These are phyloP conservation scores for Oceanodroma leucorhoa DNA, from an alignment of 2,797 vertebrate species.

Conservation along the genomic window DNA sequence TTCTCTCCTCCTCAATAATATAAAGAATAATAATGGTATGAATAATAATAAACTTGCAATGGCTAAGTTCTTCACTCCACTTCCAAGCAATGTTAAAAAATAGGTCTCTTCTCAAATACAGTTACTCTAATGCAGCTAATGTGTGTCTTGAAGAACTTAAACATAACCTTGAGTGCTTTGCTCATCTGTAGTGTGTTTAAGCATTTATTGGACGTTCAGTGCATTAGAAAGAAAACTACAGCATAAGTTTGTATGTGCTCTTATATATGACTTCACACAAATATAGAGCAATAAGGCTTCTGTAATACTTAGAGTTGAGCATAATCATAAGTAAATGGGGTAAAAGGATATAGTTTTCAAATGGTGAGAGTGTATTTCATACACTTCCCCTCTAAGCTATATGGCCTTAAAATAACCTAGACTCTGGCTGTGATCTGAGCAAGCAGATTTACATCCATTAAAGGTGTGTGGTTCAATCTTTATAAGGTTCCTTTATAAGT, in stretches of 20 bases:
- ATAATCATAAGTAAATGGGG: neutral
- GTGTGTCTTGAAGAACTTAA: neutral
- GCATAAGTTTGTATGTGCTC: neutral
- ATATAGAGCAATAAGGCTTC: neutral
- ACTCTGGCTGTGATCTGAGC: neutral
- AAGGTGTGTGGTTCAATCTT: neutral
- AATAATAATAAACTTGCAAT: neutral
- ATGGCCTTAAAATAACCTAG: neutral
- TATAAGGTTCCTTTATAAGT: neutral
- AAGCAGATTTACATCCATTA: neutral
- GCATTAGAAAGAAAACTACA: neutral
- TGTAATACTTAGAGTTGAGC: neutral
- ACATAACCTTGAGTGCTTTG: neutral
- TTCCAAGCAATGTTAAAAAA: neutral
- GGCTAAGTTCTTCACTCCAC: neutral
- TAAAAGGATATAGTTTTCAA: neutral
- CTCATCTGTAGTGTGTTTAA: neutral
- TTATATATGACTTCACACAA: neutral
- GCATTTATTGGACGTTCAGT: neutral
- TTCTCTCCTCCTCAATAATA: neutral
- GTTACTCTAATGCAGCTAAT: neutral
- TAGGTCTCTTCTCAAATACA: neutral
- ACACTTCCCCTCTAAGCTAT: neutral
- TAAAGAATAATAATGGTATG: neutral
- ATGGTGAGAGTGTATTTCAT: neutral